Evolutionary conservation across 2,113 vertebrate species (phyloP).

Genomic region (Centropus bengalensis): DNA sequence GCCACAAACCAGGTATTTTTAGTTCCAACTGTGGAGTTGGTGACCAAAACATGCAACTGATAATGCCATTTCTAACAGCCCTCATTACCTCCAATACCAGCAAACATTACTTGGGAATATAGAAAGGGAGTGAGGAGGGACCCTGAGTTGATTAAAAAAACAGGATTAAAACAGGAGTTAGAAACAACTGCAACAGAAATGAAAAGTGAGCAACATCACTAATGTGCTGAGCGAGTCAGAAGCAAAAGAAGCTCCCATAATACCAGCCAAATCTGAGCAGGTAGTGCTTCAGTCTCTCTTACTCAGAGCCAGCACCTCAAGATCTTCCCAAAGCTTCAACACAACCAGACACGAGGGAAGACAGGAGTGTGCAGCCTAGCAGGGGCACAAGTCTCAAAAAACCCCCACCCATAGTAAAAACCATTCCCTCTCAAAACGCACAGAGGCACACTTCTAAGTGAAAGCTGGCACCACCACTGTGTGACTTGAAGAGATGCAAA

Average conservation of each 20-base stretch:
- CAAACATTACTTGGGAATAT: not conserved
- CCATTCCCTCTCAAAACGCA: not conserved
- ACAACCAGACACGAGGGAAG: not conserved
- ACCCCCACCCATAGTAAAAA: not conserved
- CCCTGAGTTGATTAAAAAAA: not conserved
- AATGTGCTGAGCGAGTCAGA: not conserved
- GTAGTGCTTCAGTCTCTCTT: not conserved
- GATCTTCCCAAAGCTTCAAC: not conserved
- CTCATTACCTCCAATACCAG: not conserved
- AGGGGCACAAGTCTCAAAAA: not conserved
- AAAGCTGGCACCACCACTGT: not conserved
- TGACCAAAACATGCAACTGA: not conserved
- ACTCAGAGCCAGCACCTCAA: not conserved
- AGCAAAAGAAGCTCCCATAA: not conserved
- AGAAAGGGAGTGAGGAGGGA: not conserved
- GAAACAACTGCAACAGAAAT: not conserved
- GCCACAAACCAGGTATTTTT: not conserved
- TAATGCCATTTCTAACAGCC: not conserved
- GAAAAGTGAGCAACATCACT: not conserved
- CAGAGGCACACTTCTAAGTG: accelerated
- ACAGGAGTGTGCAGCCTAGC: accelerated
- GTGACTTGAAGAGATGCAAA: not conserved
- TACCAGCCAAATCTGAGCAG: not conserved
- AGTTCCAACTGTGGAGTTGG: not conserved
- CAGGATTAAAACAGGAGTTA: not conserved